These are phyloP conservation scores for Erpetoichthys calabaricus DNA, from an alignment of 2,797 vertebrate genomes.

Conservation along the genomic window DNA sequence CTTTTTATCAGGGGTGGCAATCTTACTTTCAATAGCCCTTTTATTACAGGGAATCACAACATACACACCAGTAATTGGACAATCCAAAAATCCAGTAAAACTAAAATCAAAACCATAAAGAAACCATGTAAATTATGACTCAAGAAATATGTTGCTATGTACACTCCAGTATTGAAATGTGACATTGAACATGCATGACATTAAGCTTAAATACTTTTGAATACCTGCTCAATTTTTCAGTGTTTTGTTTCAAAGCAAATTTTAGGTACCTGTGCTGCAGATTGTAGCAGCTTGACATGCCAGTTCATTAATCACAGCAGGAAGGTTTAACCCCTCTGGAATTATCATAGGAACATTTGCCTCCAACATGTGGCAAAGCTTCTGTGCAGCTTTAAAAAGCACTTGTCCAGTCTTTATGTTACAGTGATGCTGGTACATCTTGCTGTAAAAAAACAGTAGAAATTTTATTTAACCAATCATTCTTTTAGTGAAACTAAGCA, in stretches of 20 bases:
- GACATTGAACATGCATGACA: no score
- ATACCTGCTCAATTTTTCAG: not conserved
- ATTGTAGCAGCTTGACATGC: slow-evolving; percentile 73
- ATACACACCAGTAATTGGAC: no score
- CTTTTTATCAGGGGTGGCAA: no score
- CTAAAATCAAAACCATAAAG: no score
- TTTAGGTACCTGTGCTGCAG: slow-evolving; percentile 67
- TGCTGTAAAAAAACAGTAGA: slow-evolving; percentile 26
- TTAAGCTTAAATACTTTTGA: no score
- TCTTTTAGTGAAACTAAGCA: not conserved
- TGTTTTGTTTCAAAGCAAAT: not conserved
- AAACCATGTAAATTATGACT: no score
- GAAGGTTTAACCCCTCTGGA: slow-evolving; percentile 58
- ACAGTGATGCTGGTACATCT: slow-evolving; percentile 57
- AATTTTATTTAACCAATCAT: not conserved
- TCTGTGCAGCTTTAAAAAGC: slow-evolving; percentile 66
- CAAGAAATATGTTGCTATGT: no score
- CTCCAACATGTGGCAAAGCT: slow-evolving; percentile 75
- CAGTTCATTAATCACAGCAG: slow-evolving; percentile 62
- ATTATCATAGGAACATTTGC: slow-evolving; percentile 59
- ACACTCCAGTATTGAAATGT: no score
- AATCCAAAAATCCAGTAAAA: no score
- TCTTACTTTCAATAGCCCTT: no score
- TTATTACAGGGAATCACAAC: no score
- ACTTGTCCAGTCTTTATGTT: slow-evolving; percentile 58